Conservation (phyloP, 1,140 invertebrate genomes). For the Ceratina japonica region DNA sequence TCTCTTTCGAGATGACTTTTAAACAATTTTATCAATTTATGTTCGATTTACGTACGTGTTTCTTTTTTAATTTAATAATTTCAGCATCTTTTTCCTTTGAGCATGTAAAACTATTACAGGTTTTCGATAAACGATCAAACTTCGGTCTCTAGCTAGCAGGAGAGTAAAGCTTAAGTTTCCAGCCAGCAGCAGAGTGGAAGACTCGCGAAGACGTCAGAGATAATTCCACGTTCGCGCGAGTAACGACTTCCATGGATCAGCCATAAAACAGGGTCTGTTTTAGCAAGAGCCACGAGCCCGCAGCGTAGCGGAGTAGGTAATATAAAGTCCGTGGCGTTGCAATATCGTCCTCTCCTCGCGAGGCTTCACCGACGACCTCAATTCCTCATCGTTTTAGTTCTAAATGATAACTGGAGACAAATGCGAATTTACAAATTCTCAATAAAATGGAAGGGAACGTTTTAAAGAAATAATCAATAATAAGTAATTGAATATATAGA, state of each 20-base stretch:
- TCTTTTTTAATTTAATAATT: no score
- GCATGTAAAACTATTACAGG: no score
- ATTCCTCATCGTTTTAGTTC: no score
- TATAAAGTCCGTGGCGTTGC: constrained; percentile 60
- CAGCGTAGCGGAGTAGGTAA: constrained; percentile 25
- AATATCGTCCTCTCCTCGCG: constrained; percentile 29
- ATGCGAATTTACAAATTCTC: no score
- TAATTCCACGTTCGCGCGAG: constrained; percentile 57
- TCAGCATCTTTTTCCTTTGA: no score
- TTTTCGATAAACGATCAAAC: background rate
- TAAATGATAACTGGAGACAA: no score
- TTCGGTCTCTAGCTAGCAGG: background rate
- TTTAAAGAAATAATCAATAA: no score
- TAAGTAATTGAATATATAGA: no score
- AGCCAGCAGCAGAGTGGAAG: background rate
- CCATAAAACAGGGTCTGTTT: constrained; percentile 54
- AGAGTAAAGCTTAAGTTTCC: background rate
- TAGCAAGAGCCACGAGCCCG: constrained; percentile 51
- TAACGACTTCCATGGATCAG: constrained; percentile 56
- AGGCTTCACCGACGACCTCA: background rate
- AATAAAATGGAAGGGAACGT: no score
- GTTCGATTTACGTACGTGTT: no score
- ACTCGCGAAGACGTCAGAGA: constrained; percentile 59
- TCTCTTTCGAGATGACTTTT: no score
- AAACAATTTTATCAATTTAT: no score